phyloP scores from a whole-genome alignment of 2,888 invertebrate species.

The Helicoverpa assulta region DNA sequence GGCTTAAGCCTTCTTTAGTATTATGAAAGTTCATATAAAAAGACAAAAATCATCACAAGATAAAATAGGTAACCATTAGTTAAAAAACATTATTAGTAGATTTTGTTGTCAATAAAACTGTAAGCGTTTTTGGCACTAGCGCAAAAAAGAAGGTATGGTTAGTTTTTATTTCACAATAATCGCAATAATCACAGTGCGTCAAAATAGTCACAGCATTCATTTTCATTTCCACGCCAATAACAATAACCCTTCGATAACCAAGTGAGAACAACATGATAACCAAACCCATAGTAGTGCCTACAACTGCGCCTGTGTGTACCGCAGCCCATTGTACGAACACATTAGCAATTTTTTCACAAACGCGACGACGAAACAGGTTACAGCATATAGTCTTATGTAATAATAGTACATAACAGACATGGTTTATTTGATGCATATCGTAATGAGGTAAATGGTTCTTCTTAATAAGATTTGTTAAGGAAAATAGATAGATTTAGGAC shows the following conservation, averaged over 20 bases:
- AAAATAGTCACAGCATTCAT: no score
- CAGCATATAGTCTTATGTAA: constrained; percentile 40
- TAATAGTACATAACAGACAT: constrained; percentile 32
- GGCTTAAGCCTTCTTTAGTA: no score
- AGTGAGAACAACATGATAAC: constrained; percentile 40
- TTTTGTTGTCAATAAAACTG: no score
- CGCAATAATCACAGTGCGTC: no score
- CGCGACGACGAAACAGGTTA: constrained; percentile 50
- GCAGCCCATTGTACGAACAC: constrained; percentile 27
- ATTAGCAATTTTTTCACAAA: constrained; percentile 53
- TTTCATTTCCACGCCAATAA: neutral
- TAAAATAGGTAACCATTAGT: no score
- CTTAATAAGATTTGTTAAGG: constrained; percentile 30
- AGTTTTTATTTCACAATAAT: no score
- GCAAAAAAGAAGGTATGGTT: no score
- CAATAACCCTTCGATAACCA: constrained; percentile 34
- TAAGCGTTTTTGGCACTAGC: no score
- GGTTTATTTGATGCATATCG: constrained; percentile 30
- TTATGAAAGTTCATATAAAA: no score
- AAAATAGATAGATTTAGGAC: constrained; percentile 3
- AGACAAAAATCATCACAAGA: no score
- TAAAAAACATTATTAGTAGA: no score
- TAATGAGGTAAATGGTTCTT: constrained; percentile 29
- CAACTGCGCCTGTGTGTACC: constrained; percentile 18
- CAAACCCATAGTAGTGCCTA: constrained; percentile 26